Percentiles rank a stretch among this genome's conserved stretches.
These are phyloP conservation scores for Laspeyria flexula DNA, from an alignment of 2,888 invertebrate species.

Conservation along the genomic window DNA sequence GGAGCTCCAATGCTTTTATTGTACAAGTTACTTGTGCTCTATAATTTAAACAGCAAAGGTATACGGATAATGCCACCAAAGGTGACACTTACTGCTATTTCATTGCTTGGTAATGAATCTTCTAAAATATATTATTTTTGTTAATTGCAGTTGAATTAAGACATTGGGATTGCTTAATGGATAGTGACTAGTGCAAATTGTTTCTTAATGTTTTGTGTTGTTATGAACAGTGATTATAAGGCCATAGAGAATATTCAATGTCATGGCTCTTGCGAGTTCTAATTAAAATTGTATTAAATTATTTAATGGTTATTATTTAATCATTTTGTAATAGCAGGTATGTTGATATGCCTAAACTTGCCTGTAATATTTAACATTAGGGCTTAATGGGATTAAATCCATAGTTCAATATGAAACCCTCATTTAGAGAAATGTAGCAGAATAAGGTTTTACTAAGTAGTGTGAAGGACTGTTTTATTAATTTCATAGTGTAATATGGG, in stretches of 20 bases:
- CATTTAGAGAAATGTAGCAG: slow-evolving; percentile 66
- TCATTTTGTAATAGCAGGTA: slow-evolving; percentile 48
- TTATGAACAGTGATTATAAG: slow-evolving; percentile 53
- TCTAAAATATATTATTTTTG: slow-evolving; percentile 41
- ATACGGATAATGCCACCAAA: slow-evolving; percentile 77
- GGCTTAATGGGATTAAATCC: slow-evolving; percentile 71
- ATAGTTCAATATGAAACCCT: slow-evolving; percentile 62
- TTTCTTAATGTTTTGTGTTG: slow-evolving; percentile 61
- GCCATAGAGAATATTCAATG: slow-evolving; percentile 64
- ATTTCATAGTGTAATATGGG: slow-evolving; percentile 50
- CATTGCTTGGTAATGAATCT: slow-evolving; percentile 53
- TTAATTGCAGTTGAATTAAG: slow-evolving; percentile 49
- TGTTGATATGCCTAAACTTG: slow-evolving; percentile 78
- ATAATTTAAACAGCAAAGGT: slow-evolving; percentile 73
- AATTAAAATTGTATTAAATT: slow-evolving; percentile 40
- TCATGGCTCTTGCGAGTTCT: slow-evolving; percentile 64
- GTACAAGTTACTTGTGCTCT: slow-evolving; percentile 66
- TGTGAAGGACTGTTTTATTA: slow-evolving; percentile 48
- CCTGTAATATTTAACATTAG: slow-evolving; percentile 67
- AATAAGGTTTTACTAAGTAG: slow-evolving; percentile 57
- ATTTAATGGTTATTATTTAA: slow-evolving; percentile 40
- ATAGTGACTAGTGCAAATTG: slow-evolving; percentile 54
- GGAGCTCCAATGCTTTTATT: slow-evolving; percentile 56
- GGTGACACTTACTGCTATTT: slow-evolving; percentile 69
- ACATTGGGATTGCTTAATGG: slow-evolving; percentile 56